Base-by-base conservation (phyloP, 1,140 invertebrate genomes). In the Anthonomus grandis region DNA sequence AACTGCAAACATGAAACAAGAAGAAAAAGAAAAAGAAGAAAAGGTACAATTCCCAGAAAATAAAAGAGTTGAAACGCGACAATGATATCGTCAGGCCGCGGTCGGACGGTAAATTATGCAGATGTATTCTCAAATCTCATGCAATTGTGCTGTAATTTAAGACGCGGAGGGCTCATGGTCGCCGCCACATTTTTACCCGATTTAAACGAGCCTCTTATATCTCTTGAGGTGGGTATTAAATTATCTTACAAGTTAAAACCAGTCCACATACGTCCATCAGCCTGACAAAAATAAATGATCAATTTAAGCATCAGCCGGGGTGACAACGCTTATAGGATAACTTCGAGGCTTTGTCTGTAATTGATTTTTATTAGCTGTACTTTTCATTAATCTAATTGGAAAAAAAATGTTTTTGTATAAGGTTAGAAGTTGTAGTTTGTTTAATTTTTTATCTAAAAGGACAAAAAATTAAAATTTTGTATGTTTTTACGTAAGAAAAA, bases 101-200 rank as follows among this genome's bases (percentile, higher is more conserved):
- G 64, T 66, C 64, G 61, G 57, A 52, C 60, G 57, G 41, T 67
- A 70, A 70, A 57, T 68, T 70, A 70, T 70, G 68, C 68, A 70
- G 68, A 70, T 70, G 58, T 70, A 68, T 70, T 68, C 68, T 55
- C 64, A 65, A 68, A 69, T 70, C 68, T 70, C 68, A 56, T 68
- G 66, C 68, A 70, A 70, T 70, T 70, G 68, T 70, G 63, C 64
- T 68, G 66, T 70, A 66, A 70, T 70, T 70, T 70, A 68, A 68
- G 60, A 63, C 58, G 54, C 62, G 63, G 60, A 61, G 56, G 62
- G 59, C 63, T 65, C 38, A 58, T n/a, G n/a, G n/a, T n/a, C n/a
- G 59, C 34, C 61, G 53, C 44, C 51, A 59, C 56, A 67, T 69
- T 69, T 68, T 66, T 68, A 57, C 47, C 46, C 49, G 59, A 64